Conservation (phyloP, 1,140 invertebrate genomes). For the Drosophila nebulosa region DNA sequence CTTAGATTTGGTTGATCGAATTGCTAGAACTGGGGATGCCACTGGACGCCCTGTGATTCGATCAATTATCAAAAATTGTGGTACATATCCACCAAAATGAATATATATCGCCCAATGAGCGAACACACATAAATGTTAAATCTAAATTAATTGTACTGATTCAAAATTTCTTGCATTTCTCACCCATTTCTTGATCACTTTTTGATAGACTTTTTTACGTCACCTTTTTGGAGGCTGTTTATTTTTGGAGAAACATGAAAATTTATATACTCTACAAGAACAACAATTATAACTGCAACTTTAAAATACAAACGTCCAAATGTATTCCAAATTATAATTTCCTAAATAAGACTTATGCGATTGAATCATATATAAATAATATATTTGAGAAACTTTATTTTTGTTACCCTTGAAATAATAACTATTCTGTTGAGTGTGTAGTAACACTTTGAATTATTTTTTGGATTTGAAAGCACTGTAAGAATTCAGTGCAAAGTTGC, state of each 20-base stretch:
- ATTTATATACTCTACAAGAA: neutral
- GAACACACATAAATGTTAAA: neutral
- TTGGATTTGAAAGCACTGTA: neutral
- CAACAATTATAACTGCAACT: neutral
- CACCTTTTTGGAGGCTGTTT: slow-evolving; percentile 34
- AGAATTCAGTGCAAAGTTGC: neutral
- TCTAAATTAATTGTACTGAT: neutral
- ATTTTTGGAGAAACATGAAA: neutral
- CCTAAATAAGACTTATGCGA: neutral
- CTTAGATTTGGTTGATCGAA: slow-evolving; percentile 89
- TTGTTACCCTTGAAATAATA: neutral
- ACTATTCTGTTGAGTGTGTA: neutral
- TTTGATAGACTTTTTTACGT: slow-evolving; percentile 32
- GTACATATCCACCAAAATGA: slow-evolving; percentile 83
- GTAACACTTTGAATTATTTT: neutral
- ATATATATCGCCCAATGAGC: neutral
- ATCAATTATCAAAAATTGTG: slow-evolving; percentile 89
- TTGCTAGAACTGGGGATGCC: slow-evolving; percentile 88
- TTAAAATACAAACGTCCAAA: neutral
- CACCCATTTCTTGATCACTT: neutral
- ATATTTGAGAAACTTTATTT: neutral
- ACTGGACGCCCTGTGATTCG: slow-evolving; percentile 89
- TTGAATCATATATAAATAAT: too few relatives aligned
- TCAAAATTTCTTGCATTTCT: neutral
- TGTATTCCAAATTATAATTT: neutral